These are phyloP conservation scores for Chrysopa pallens DNA, from an alignment of 1,140 invertebrate species.

Conservation along the genomic window DNA sequence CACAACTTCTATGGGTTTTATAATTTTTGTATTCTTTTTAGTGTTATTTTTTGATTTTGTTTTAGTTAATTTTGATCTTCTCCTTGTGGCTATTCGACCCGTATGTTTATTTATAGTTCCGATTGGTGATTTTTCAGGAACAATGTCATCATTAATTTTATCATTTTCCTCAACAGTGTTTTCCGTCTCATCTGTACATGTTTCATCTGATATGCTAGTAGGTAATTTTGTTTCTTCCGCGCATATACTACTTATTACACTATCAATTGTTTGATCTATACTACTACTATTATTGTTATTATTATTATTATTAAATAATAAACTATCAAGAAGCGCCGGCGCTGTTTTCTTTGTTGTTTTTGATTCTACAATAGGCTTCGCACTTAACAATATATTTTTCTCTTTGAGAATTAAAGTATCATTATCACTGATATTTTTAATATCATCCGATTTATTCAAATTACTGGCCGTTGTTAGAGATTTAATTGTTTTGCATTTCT, in stretches of 20 bases:
- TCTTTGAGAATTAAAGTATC: conserved; percentile 7
- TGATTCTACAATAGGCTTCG: conserved; percentile 8
- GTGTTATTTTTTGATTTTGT: conserved; percentile 19
- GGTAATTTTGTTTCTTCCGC: conserved; percentile 13
- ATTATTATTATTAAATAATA: conserved; percentile 30
- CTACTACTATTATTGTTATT: no score
- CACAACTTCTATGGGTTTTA: conserved; percentile 13
- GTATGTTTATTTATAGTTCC: neutral
- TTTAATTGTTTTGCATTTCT: conserved; percentile 7
- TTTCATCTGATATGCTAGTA: conserved; percentile 4
- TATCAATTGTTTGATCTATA: conserved; percentile 27
- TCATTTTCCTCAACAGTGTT: neutral
- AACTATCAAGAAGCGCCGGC: conserved; percentile 25
- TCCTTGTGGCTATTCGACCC: neutral
- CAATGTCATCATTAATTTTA: neutral
- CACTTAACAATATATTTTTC: conserved; percentile 10
- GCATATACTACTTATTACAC: conserved; percentile 11
- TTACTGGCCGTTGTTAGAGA: conserved; percentile 12
- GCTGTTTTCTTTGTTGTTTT: conserved; percentile 28
- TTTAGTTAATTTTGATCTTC: conserved; percentile 18
- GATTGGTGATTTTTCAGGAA: conserved; percentile 1
- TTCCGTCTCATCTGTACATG: neutral
- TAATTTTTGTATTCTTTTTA: conserved; percentile 19
- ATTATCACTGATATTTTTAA: conserved; percentile 5
- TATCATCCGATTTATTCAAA: conserved; percentile 8